phyloP scores from a whole-genome alignment of 2,797 vertebrate genomes.

The Sylvia borin region DNA sequence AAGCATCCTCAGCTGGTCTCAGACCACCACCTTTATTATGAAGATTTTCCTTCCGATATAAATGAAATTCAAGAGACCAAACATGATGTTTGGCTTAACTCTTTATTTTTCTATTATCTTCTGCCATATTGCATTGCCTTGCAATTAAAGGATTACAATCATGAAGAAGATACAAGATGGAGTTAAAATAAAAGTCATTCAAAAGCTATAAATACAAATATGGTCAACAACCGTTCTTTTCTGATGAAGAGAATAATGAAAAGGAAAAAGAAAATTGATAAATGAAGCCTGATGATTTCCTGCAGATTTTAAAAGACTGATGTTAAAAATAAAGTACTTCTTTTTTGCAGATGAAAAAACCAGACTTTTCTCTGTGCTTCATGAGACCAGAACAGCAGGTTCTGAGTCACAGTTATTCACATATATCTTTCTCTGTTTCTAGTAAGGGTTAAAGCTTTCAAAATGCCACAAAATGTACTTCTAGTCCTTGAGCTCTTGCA shows the following conservation, averaged over 20 bases:
- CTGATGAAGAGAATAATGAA: background rate
- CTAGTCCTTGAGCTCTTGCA: background rate
- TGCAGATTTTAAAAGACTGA: background rate
- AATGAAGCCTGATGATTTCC: background rate
- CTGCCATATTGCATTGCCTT: background rate
- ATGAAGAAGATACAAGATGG: background rate
- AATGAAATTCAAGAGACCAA: background rate
- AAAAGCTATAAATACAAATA: background rate
- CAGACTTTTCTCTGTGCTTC: background rate
- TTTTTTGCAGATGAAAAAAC: background rate
- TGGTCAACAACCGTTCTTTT: background rate
- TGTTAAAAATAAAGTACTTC: background rate
- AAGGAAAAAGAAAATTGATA: background rate
- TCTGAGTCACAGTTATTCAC: background rate
- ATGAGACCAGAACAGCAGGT: background rate
- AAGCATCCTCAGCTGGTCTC: background rate
- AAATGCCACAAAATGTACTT: background rate
- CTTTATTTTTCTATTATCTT: background rate
- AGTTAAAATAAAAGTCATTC: background rate
- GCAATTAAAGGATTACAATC: background rate
- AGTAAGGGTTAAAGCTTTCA: background rate
- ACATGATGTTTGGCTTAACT: background rate
- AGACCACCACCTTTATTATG: background rate
- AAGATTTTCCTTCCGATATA: background rate
- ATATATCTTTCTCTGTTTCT: background rate